Conservation (phyloP, 2,797 vertebrate species). For the Coreius guichenoti region DNA sequence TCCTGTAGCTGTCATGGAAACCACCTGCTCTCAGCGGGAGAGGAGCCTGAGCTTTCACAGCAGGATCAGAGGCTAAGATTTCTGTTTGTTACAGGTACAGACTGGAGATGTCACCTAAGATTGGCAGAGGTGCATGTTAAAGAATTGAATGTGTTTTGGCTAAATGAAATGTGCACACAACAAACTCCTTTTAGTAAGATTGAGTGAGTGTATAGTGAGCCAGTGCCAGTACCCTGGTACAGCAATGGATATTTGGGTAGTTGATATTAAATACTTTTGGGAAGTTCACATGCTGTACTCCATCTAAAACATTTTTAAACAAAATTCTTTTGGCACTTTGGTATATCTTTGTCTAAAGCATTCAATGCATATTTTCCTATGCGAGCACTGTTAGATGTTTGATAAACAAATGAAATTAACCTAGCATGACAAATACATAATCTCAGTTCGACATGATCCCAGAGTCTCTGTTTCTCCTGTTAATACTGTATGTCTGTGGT, state of each 20-base stretch:
- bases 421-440: neutral
- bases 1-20: slow-evolving; percentile 53
- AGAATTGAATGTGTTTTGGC: neutral
- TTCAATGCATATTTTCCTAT: neutral
- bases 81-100: slow-evolving; percentile 40
- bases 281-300: neutral
- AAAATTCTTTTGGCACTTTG: neutral
- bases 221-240: neutral
- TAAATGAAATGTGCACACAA: neutral
- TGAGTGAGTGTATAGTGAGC: neutral
- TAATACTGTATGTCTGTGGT: slow-evolving; percentile 25
- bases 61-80: slow-evolving; percentile 44
- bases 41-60: slow-evolving; percentile 39
- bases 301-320: neutral
- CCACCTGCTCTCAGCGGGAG: slow-evolving; percentile 48
- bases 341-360: neutral
- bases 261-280: neutral
- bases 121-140: slow-evolving; percentile 7
- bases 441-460: neutral
- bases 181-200: neutral
- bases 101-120: slow-evolving; percentile 16
- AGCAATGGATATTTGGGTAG: neutral
- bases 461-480: neutral
- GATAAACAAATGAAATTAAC: neutral
- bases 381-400: neutral